phyloP scores from a whole-genome alignment of 2,797 vertebrate genomes.

The Clarias laeviceps region DNA sequence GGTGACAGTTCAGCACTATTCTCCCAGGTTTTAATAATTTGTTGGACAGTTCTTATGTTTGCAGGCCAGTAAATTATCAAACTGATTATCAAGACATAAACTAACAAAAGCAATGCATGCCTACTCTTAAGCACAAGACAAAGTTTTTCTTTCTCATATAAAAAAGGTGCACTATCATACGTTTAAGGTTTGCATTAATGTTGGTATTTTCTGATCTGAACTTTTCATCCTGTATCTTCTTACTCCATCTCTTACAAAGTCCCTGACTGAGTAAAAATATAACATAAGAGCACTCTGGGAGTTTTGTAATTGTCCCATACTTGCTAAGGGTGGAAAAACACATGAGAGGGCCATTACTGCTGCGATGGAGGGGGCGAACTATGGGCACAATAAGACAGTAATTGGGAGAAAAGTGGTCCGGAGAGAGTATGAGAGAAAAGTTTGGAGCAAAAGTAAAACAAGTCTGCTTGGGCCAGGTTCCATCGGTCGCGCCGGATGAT shows the following conservation, averaged over 20 bases:
- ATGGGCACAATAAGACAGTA: conserved; percentile 38
- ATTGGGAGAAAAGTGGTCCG: conserved; percentile 9
- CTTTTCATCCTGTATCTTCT: not conserved
- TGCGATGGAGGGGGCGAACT: conserved; percentile 36
- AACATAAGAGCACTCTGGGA: conserved; percentile 27
- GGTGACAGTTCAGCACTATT: too few relatives aligned
- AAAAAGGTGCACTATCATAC: not conserved
- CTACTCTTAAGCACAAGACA: not conserved
- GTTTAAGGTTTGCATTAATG: conserved; percentile 7
- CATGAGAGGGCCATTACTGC: conserved; percentile 42
- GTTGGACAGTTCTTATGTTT: too few relatives aligned
- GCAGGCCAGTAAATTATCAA: too few relatives aligned
- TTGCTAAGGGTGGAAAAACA: conserved; percentile 41
- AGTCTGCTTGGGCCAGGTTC: not conserved
- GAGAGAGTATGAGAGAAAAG: conserved; percentile 13
- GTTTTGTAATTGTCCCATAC: conserved; percentile 39
- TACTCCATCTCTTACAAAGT: conserved; percentile 9
- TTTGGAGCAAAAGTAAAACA: conserved; percentile 13
- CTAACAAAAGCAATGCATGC: not conserved
- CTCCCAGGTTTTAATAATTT: too few relatives aligned
- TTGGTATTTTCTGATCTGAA: not conserved
- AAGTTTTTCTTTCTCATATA: not conserved
- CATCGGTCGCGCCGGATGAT: not conserved
- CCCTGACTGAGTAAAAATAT: not conserved
- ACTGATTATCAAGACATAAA: not conserved